Percentiles rank a stretch among this genome's conserved stretches.
Evolutionary conservation across 2,888 invertebrate species (phyloP).

Genomic region (Leptothorax acervorum): DNA sequence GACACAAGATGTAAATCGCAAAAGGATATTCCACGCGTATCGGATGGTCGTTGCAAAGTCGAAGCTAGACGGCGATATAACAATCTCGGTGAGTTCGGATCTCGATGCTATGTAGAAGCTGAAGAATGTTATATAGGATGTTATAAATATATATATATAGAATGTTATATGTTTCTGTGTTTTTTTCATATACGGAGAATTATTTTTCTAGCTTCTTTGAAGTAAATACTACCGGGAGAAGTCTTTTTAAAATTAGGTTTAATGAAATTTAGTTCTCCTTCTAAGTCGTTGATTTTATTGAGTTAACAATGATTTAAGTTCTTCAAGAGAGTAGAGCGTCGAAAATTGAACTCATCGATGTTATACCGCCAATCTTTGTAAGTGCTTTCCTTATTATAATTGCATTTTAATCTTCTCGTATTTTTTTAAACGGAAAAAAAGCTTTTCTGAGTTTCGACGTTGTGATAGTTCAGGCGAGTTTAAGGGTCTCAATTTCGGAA

Average conservation of each 20-base stretch:
- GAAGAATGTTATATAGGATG: neutral
- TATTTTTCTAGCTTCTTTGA: neutral
- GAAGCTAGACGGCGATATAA: slow-evolving; percentile 33
- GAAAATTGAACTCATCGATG: slow-evolving; percentile 34
- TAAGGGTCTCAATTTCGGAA: slow-evolving; percentile 13
- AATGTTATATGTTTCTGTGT: neutral
- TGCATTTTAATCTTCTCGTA: slow-evolving; percentile 17
- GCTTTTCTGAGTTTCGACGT: slow-evolving; percentile 20
- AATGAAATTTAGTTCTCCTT: neutral
- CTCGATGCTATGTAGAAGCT: slow-evolving; percentile 16
- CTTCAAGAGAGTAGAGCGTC: neutral
- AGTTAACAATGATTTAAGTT: neutral
- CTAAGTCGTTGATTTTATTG: neutral
- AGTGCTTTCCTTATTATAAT: slow-evolving; percentile 37
- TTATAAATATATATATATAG: neutral
- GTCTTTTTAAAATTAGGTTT: neutral
- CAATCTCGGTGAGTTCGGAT: slow-evolving; percentile 42
- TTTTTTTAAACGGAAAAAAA: slow-evolving; percentile 23
- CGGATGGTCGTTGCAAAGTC: slow-evolving; percentile 29
- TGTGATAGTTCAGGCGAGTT: slow-evolving; percentile 19
- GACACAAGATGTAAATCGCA: slow-evolving; percentile 4
- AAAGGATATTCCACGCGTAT: slow-evolving; percentile 15
- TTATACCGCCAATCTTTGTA: slow-evolving; percentile 1
- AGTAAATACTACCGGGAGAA: neutral
- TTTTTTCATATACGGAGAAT: neutral